Evolutionary conservation across 2,888 invertebrate species (phyloP).

Genomic region (Heliconius sara): DNA sequence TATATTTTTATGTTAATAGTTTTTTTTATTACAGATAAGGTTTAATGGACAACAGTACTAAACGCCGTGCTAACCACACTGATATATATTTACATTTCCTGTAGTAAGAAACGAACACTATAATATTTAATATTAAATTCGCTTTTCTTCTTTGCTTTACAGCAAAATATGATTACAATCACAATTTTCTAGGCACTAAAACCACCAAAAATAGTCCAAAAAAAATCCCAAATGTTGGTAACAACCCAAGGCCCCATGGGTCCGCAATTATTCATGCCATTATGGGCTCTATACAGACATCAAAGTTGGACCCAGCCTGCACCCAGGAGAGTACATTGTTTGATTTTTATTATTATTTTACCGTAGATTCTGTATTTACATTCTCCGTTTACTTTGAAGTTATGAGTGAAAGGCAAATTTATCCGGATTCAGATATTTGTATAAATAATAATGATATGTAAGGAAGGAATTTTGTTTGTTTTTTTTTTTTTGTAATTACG

Average conservation of each 20-base stretch:
- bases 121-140: too few species aligned
- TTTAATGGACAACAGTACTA: not conserved
- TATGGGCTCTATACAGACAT: slow-evolving; percentile 59
- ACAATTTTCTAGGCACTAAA: not conserved
- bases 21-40: not conserved
- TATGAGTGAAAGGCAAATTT: slow-evolving; percentile 44
- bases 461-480: not conserved
- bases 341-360: slow-evolving; percentile 53
- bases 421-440: slow-evolving; percentile 30
- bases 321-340: slow-evolving; percentile 52
- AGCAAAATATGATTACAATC: not conserved
- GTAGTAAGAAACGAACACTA: too few species aligned
- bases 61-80: not conserved
- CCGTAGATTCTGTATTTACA: slow-evolving; percentile 41
- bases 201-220: not conserved
- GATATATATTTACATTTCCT: too few species aligned
- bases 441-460: slow-evolving; percentile 23
- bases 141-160: not conserved
- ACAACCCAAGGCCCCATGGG: slow-evolving; percentile 53
- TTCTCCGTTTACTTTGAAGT: slow-evolving; percentile 45
- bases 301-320: slow-evolving; percentile 56
- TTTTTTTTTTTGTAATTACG: slow-evolving; percentile 1
- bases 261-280: slow-evolving; percentile 61
- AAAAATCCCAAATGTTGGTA: not conserved
- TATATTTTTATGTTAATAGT: not conserved